Evolutionary conservation across 2,888 invertebrate genomes (phyloP).

Genomic region (Magallana nippona): DNA sequence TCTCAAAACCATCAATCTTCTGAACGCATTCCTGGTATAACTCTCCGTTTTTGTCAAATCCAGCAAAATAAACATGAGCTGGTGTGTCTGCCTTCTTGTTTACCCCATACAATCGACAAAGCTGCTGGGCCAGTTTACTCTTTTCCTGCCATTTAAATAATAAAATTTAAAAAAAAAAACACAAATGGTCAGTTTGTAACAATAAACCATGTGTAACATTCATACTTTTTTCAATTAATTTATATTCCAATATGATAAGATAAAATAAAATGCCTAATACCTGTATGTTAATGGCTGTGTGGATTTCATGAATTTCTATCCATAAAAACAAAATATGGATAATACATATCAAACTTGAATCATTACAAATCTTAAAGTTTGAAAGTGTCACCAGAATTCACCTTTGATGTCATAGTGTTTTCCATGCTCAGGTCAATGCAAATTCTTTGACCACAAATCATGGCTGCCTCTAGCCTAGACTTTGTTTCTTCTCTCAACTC

Average conservation of each 20-base stretch:
- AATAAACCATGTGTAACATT: too few relatives aligned
- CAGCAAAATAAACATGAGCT: slow-evolving; percentile 74
- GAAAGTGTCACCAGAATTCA: slow-evolving; percentile 27
- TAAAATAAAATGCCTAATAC: too few relatives aligned
- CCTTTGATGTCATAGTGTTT: slow-evolving; percentile 62
- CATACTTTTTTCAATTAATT: too few relatives aligned
- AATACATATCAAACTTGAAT: too few relatives aligned
- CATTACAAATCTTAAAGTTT: too few relatives aligned
- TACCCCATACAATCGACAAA: slow-evolving; percentile 76
- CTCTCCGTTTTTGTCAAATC: slow-evolving; percentile 66
- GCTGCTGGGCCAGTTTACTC: slow-evolving; percentile 75
- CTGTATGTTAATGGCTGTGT: too few relatives aligned
- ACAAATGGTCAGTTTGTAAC: not conserved
- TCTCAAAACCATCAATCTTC: slow-evolving; percentile 76
- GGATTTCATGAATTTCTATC: not conserved
- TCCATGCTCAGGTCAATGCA: slow-evolving; percentile 68
- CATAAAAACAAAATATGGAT: not conserved
- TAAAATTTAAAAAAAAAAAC: not conserved
- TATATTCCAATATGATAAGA: too few relatives aligned
- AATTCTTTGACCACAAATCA: slow-evolving; percentile 60
- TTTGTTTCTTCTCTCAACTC: slow-evolving; percentile 47
- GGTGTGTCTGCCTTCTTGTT: slow-evolving; percentile 72
- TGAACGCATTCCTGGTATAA: slow-evolving; percentile 73
- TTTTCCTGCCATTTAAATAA: slow-evolving; percentile 66
- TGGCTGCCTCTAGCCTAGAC: slow-evolving; percentile 47